Conservation (phyloP, 2,113 vertebrate species). For the Pundamilia nyererei region DNA sequence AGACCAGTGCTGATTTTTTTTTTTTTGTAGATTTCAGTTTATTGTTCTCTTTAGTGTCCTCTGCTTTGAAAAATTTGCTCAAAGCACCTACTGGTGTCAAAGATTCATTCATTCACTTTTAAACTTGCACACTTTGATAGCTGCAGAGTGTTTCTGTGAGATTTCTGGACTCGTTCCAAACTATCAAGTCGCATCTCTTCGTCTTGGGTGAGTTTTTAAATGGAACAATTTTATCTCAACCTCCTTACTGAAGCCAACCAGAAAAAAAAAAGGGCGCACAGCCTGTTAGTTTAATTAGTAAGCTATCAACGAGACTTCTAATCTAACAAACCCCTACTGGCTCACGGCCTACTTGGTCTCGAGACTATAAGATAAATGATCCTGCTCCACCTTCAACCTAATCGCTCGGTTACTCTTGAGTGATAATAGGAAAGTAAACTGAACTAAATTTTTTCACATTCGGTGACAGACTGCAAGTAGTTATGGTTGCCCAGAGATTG, state of each 20-base stretch:
- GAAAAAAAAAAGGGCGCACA: not conserved
- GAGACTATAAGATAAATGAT: not conserved
- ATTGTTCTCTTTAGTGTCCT: not conserved
- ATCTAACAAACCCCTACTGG: not conserved
- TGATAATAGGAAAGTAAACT: not conserved
- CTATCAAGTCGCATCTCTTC: not conserved
- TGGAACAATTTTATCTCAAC: not conserved
- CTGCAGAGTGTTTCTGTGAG: not conserved
- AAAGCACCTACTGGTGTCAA: not conserved
- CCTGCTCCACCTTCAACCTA: not conserved
- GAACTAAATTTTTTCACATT: not conserved
- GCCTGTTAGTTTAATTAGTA: not conserved
- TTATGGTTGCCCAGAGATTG: not conserved
- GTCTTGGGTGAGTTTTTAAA: not conserved
- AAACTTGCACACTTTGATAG: not conserved
- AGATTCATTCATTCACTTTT: not conserved
- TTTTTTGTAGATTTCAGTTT: not conserved
- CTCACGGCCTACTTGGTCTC: not conserved
- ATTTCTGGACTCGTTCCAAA: not conserved
- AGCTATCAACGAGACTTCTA: not conserved
- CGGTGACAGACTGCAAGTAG: accelerated
- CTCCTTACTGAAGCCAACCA: not conserved
- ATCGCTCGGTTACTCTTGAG: not conserved
- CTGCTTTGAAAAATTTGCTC: not conserved
- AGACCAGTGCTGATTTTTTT: not conserved